phyloP scores from a whole-genome alignment of 2,797 vertebrate species.

The Hoplostethus mediterraneus region DNA sequence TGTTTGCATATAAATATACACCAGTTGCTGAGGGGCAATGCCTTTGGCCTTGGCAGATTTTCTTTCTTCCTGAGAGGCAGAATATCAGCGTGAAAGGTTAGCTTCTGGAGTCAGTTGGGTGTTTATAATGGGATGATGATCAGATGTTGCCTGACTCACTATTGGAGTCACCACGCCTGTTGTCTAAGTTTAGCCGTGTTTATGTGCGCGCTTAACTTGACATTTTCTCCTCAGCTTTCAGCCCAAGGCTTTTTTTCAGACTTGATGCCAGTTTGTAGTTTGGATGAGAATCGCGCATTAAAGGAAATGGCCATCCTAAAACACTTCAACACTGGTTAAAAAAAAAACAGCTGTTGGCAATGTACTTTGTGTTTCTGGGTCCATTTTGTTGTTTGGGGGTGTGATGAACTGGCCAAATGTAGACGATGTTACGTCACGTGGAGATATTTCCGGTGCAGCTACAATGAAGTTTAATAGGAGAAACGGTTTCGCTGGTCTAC shows the following conservation, averaged over 20 bases:
- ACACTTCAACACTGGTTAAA: too few species aligned
- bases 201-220: slow-evolving; percentile 70
- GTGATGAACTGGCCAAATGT: too few species aligned
- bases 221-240: slow-evolving; percentile 72
- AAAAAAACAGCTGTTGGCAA: too few species aligned
- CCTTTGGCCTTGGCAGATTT: slow-evolving; percentile 71
- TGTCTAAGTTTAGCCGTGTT: slow-evolving; percentile 78
- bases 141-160: slow-evolving; percentile 74
- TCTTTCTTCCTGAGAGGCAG: slow-evolving; percentile 72
- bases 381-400: too few species aligned
- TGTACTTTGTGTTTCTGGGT: too few species aligned
- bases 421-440: too few species aligned
- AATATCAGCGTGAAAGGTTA: slow-evolving; percentile 75
- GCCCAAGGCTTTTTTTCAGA: slow-evolving; percentile 52
- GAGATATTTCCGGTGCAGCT: too few species aligned
- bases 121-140: slow-evolving; percentile 76
- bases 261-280: slow-evolving; percentile 53
- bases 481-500: too few species aligned
- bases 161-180: slow-evolving; percentile 70
- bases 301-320: too few species aligned
- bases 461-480: too few species aligned
- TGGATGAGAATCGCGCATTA: slow-evolving; percentile 32
- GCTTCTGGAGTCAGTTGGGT: slow-evolving; percentile 68
- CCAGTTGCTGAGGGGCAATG: slow-evolving; percentile 75
- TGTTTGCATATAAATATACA: slow-evolving; percentile 81